Conservation (phyloP, 2,797 vertebrate species). For the Sebastes aleutianus region DNA sequence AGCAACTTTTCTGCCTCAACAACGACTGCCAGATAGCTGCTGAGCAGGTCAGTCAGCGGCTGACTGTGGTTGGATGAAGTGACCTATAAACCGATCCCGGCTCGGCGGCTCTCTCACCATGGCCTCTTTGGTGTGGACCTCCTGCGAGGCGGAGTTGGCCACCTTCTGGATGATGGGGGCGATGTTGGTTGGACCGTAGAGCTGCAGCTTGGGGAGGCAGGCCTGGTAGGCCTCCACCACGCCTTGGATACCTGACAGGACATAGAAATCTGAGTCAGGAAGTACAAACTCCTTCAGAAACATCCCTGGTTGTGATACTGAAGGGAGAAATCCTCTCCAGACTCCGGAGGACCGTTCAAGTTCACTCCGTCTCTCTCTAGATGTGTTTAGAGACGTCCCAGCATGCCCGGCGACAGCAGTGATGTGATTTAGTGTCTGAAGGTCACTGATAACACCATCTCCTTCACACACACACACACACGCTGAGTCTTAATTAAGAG, state of each 20-base stretch:
- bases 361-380: neutral
- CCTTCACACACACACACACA: neutral
- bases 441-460: slow-evolving; percentile 1
- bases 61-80: neutral
- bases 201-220: slow-evolving; percentile 95
- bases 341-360: neutral
- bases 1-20: no score
- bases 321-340: neutral
- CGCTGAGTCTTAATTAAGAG: slow-evolving; percentile 33
- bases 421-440: slow-evolving; percentile 25
- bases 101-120: slow-evolving; percentile 82
- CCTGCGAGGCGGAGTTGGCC: slow-evolving; percentile 94
- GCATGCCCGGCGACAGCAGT: neutral
- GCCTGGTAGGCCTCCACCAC: slow-evolving; percentile 98
- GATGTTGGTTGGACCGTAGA: slow-evolving; percentile 97
- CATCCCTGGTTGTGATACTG: neutral
- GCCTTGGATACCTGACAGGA: slow-evolving; percentile 90
- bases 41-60: neutral
- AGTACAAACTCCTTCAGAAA: neutral
- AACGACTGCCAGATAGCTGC: no score
- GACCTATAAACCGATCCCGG: neutral
- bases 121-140: slow-evolving; percentile 96
- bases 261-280: neutral
- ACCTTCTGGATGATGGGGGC: slow-evolving; percentile 99
- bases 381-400: neutral